A percentile compares a stretch with the other conserved stretches of the same genome.
phyloP scores from a whole-genome alignment of 2,797 vertebrate species.

The Crenichthys baileyi region DNA sequence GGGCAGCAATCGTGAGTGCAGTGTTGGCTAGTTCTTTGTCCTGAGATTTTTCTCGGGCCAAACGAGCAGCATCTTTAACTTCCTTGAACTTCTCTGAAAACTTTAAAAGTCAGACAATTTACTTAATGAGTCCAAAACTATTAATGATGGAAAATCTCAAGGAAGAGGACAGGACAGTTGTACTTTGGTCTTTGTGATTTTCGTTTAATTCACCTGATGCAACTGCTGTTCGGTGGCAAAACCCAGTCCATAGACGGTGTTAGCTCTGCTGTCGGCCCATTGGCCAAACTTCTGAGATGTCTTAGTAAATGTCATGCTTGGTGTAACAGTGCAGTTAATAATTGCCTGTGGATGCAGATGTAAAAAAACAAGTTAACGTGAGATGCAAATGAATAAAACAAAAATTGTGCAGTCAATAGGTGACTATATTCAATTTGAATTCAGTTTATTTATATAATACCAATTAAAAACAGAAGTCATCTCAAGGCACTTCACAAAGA shows the following conservation, averaged over 20 bases:
- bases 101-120: constrained; percentile 70
- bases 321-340: constrained; percentile 95
- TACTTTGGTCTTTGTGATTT: neutral
- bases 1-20: constrained; percentile 87
- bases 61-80: constrained; percentile 91
- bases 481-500: neutral
- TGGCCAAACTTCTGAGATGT: constrained; percentile 98
- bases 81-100: constrained; percentile 97
- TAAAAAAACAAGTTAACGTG: neutral
- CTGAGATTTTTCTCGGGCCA: constrained; percentile 93
- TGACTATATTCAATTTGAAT: neutral
- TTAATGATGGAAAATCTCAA: neutral
- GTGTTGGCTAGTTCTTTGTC: constrained; percentile 94
- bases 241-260: constrained; percentile 94
- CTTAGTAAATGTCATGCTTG: constrained; percentile 98
- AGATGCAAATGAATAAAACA: constrained; percentile 12
- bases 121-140: constrained; percentile 11
- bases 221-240: constrained; percentile 97
- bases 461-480: neutral
- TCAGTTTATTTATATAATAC: neutral
- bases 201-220: constrained; percentile 84
- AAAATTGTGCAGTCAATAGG: constrained; percentile 4
- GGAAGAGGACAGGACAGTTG: neutral
- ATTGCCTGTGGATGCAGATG: constrained; percentile 84
- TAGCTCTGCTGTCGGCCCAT: constrained; percentile 96